Evolutionary conservation across 1,140 invertebrate species (phyloP), one percentile per base, ranked within the genome.

Genomic region (Triops longicaudatus): DNA sequence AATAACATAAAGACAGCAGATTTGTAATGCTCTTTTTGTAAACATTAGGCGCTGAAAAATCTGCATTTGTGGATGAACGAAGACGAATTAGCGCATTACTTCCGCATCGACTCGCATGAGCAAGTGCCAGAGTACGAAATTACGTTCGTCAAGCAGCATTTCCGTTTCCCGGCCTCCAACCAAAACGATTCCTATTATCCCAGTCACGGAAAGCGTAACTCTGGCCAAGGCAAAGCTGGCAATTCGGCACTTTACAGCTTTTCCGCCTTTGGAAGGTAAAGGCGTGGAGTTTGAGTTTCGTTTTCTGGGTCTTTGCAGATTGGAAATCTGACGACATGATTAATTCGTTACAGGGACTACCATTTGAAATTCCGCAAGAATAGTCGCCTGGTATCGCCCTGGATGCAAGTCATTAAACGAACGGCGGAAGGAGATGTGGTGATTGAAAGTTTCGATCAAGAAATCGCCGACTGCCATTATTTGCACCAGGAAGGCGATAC

Each of bases 381-480:
- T 78, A 80, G 83, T n/a, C 84, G 83, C 37, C 82, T 88, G 17
- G 31, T 85, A 27, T 79, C 85, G 3, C 80, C 84, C 0, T 79
- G 82, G 50, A 86, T 88, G 77, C 84, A 86, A 83, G 82, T 86
- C 5, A 86, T 84, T 80, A 82, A 84, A 31, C 83, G 85, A 78
- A 71, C 28, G 17, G 74, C 28, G 17, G 27, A 73, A 22, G 28
- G 71, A n/a, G 80, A 81, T 41, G 80, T 79, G 9, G 79, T 82
- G 73, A 80, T 81, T 22, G 71, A 74, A 0, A 79, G 81, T 71
- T 78, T 83, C 72, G 44, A 42, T 22, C 78, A 81, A 77, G 75
- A 82, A 42, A 81, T 83, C 0, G 76, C 78, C 63, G 81, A 82
- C 14, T 88, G 87, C 78, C 84, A 88, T 81, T 88, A 86, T 81